Evolutionary conservation across 1,140 invertebrate genomes (phyloP).

Genomic region (Limonius californicus): DNA sequence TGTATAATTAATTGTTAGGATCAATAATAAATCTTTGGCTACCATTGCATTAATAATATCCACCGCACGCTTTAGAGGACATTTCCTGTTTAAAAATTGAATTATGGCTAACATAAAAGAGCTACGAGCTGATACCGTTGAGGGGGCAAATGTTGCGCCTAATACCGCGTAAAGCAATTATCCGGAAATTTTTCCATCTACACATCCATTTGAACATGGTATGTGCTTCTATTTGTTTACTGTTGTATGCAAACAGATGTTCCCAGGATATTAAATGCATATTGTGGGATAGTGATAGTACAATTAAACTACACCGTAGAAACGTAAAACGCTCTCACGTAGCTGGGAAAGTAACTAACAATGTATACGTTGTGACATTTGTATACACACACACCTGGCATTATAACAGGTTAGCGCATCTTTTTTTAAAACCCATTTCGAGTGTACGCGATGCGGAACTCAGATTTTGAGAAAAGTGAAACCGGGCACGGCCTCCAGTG

Average conservation of each 20-base stretch:
- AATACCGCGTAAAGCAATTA: not conserved
- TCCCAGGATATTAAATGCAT: slow-evolving; percentile 11
- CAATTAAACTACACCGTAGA: slow-evolving; percentile 4
- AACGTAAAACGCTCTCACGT: slow-evolving; percentile 7
- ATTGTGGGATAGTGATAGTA: slow-evolving; percentile 12
- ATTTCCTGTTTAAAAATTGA: no score
- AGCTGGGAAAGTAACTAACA: slow-evolving; percentile 5
- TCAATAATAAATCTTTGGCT: no score
- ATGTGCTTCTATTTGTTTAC: slow-evolving; percentile 1
- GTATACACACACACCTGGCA: slow-evolving; percentile 1
- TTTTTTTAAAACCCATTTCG: not conserved
- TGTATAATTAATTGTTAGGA: no score
- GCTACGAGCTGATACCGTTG: no score
- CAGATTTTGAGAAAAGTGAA: slow-evolving; percentile 9
- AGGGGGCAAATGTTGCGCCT: no score
- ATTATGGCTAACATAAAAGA: no score
- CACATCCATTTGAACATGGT: not conserved
- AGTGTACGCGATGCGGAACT: not conserved
- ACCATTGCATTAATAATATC: no score
- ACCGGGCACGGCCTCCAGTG: not conserved
- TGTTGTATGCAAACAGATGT: not conserved
- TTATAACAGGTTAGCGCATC: not conserved
- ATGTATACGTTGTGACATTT: slow-evolving; percentile 7
- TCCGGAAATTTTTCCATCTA: not conserved
- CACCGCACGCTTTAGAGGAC: no score